Base-by-base conservation (phyloP, 2,797 vertebrate species). In the Otus scops region DNA sequence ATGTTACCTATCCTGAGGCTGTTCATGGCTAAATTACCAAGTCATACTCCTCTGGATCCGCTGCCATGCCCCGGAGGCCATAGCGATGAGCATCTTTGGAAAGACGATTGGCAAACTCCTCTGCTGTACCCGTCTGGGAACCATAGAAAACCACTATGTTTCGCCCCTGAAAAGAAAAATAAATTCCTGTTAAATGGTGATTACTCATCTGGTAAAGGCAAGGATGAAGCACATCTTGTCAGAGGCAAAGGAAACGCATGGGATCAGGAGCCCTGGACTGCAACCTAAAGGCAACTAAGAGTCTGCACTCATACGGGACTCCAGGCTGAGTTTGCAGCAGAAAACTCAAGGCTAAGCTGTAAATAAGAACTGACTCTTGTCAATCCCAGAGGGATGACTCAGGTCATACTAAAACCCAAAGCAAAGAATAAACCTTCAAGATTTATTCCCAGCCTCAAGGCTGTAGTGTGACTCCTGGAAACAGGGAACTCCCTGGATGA, bases 101-200 rank as follows among this genome's bases (percentile, higher is more conserved):
- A 24, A 99, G 97, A 30, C 99, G 98, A 97, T 99, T 99, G 81
- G 99, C 98, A 97, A 99, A 99, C 93, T 99, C 99, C 96, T 99
- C 99, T 2, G 96, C 99, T 3, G 99, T 99, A 54, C 99, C 99
- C 2, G 99, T 99, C 97, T 99, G 99, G 50, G 99, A 99, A 51
- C 99, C 99, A 1, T 99, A 99, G 98, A 99, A 99, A 71, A 99
- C 99, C 39, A 99, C 98, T 4, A 99, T 99, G 97, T 99, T 99
- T 95, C 98, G 98, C 21, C 98, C 98, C 99, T 98, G 94, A 34
- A 90, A 68, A 90, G 22, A 59, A 60, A 68, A 53, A 85, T 34
- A 79, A 94, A 79, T 9, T 34, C 18, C 56, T 54, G 56, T 89
- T 64, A 82, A 79, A 50, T 11, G 34, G 39, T 4, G 19, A 45